phyloP scores from a whole-genome alignment of 2,797 vertebrate species.

The Eulemur coronatus region DNA sequence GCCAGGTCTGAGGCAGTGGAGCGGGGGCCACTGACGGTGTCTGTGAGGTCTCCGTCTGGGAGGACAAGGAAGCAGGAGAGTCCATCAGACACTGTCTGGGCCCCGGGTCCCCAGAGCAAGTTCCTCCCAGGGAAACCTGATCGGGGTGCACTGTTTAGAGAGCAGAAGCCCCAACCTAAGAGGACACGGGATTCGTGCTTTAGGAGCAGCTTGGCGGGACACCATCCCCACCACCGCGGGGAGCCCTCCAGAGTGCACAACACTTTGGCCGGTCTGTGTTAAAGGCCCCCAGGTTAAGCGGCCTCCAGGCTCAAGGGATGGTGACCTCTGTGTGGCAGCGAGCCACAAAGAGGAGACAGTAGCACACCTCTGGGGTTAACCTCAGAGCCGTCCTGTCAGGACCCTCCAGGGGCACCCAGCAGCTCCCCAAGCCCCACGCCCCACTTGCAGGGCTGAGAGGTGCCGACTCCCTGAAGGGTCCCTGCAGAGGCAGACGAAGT shows the following conservation, averaged over 20 bases:
- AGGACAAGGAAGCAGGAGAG: not conserved
- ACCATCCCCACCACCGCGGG: not conserved
- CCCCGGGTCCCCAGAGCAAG: not conserved
- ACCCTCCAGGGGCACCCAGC: not conserved
- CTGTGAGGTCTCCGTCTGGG: slow-evolving; percentile 95
- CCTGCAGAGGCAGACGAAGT: not conserved
- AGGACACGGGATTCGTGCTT: not conserved
- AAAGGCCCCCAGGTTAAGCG: not conserved
- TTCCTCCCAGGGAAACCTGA: not conserved
- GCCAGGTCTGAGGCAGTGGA: slow-evolving; percentile 89
- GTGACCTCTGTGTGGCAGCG: not conserved
- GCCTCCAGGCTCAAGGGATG: not conserved
- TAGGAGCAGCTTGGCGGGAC: not conserved
- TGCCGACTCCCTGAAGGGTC: not conserved
- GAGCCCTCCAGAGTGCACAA: not conserved
- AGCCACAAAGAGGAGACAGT: not conserved
- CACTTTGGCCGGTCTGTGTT: not conserved
- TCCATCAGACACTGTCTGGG: accelerated
- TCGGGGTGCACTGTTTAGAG: not conserved
- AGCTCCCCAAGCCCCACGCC: not conserved
- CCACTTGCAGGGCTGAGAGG: not conserved
- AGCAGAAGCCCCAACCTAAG: not conserved
- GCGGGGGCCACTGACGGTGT: slow-evolving; percentile 92
- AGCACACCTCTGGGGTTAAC: not conserved
- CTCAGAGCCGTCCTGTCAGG: not conserved